These are phyloP conservation scores for Heliconius aoede DNA, from an alignment of 2,888 invertebrate species.

Conservation along the genomic window DNA sequence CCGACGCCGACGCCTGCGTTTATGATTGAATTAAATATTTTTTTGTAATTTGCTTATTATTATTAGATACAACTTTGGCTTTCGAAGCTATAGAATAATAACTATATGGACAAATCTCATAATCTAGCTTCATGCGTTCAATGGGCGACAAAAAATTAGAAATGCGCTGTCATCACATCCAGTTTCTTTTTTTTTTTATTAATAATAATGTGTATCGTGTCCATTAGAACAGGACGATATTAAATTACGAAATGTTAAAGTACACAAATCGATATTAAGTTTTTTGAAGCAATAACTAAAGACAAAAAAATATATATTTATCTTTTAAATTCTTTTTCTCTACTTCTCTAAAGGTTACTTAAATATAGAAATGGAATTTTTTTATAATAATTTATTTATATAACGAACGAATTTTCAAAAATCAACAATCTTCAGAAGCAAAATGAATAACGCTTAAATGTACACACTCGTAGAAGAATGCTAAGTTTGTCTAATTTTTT, in stretches of 20 bases:
- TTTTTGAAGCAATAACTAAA: not conserved
- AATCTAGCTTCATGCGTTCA: not conserved
- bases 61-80: not conserved
- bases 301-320: no score
- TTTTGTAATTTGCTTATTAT: slow-evolving; percentile 7
- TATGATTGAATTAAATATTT: slow-evolving; percentile 14
- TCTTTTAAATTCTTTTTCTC: not conserved
- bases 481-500: not conserved
- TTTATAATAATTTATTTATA: not conserved
- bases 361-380: not conserved
- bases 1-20: not conserved
- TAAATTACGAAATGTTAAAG: no score
- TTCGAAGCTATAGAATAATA: not conserved
- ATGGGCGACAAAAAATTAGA: not conserved
- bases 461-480: not conserved
- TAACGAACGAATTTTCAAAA: not conserved
- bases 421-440: not conserved
- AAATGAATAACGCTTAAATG: not conserved
- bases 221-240: no score
- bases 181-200: not conserved
- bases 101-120: not conserved
- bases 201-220: not conserved
- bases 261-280: no score
- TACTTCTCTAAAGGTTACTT: not conserved
- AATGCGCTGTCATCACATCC: not conserved